A percentile compares a stretch with the other conserved stretches of the same genome.
phyloP scores from a whole-genome alignment of 2,888 invertebrate species.

The Acanthosepion lycidas region DNA sequence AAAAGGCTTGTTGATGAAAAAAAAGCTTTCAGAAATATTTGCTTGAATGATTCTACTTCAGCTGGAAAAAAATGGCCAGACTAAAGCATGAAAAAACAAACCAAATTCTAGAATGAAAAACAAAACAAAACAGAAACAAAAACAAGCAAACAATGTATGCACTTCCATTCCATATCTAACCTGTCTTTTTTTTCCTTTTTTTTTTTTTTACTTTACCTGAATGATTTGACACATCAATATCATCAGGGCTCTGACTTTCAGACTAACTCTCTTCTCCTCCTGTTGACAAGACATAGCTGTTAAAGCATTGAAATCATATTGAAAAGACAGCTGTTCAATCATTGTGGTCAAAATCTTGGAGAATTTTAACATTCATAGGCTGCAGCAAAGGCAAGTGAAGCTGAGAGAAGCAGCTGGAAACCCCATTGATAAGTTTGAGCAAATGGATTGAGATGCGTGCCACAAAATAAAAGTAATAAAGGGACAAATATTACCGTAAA shows the following conservation, averaged over 20 bases:
- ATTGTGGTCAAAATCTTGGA: neutral
- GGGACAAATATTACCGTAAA: no score
- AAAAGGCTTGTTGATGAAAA: neutral
- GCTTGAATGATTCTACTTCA: neutral
- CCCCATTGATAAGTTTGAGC: no score
- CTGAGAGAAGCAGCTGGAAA: no score
- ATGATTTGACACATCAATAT: neutral
- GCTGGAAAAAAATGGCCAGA: neutral
- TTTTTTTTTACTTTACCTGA: neutral
- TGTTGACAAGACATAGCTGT: neutral
- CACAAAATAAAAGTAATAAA: no score
- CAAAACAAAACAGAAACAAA: neutral
- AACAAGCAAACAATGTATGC: neutral
- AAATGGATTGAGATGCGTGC: no score
- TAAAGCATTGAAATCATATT: neutral
- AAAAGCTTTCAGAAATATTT: neutral
- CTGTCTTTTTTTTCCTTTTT: neutral
- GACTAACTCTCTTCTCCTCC: neutral
- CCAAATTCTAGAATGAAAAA: no score
- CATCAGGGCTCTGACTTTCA: neutral
- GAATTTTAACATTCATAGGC: neutral
- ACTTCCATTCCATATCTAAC: neutral
- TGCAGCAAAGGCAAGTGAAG: no score
- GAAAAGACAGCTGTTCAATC: neutral
- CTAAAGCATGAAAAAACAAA: neutral